Base-by-base conservation (phyloP, 2,888 invertebrate species). In the Meiosimyza platycephala region DNA sequence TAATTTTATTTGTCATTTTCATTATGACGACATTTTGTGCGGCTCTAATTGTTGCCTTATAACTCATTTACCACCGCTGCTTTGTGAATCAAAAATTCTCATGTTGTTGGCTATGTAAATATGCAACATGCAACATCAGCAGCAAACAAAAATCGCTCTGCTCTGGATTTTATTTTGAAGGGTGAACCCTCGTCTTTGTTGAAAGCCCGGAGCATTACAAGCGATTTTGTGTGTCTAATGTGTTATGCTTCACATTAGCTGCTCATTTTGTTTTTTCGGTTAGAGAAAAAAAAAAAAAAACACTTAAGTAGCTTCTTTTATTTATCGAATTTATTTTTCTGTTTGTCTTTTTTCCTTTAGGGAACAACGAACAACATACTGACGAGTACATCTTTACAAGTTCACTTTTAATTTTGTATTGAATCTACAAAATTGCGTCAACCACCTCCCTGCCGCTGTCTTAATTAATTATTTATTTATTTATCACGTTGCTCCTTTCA, bases 1-100 rank as follows among this genome's bases (percentile, higher is more conserved):
- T 86, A 86, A 85, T 85, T 85, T 82, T 86, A 85, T 85, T 85
- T 85, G 85, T 85, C 85, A 85, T 85, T 84, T 83, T 85, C 85
- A 85, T 85, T 85, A 85, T 85, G 85, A 86, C 85, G 82, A 52
- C 65, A 28, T 52, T 65, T 85, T 86, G 85, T 85, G 85, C 85
- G 85, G 84, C 86, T 83, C 84, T 86, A 86, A 85, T 86, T 85
- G 86, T 85, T 84, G 86, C 81, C 40, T 40, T 40, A 7, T 9
- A 40, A 28, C 28, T 28, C 28, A 28, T 28, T 28, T 28, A 28
- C 28, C 28, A 4, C 28, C 28, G 28, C 28, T 28, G 78, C 28
- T 65, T 15, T 16, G 12, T n/a, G 12, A n/a, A n/a, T 6, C 18
- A 65, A 3, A 3, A 28, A 65, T 52, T 11, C 52, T n/a, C 28